A percentile compares a stretch with the other conserved stretches of the same genome.
Evolutionary conservation across 2,797 vertebrate species (phyloP).

Genomic region (Parotocinclus haroldoi): DNA sequence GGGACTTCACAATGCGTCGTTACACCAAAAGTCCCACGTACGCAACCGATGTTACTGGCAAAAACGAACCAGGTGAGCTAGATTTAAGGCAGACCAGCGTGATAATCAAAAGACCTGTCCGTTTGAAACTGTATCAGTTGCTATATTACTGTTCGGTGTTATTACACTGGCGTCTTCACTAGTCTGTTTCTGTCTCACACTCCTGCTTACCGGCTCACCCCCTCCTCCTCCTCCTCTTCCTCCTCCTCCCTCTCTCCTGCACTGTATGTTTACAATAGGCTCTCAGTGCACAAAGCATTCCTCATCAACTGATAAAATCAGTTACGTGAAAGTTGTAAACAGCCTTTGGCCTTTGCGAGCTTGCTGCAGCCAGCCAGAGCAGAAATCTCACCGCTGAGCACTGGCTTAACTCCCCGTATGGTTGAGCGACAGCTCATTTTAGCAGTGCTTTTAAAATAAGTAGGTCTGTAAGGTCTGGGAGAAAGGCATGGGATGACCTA

Average conservation of each 20-base stretch:
- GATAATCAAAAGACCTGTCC: too few species aligned
- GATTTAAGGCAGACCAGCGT: too few species aligned
- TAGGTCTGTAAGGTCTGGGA: too few species aligned
- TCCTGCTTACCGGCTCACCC: constrained; percentile 13
- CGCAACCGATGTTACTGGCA: too few species aligned
- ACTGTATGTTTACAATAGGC: constrained; percentile 29
- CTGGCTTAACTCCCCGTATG: neutral
- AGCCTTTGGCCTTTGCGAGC: constrained; percentile 26
- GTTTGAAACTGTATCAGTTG: too few species aligned
- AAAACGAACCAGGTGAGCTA: too few species aligned
- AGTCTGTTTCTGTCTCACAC: neutral
- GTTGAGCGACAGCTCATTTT: too few species aligned
- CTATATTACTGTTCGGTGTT: too few species aligned
- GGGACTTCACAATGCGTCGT: too few species aligned
- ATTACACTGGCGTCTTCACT: neutral
- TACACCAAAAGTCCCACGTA: too few species aligned
- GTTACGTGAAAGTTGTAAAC: constrained; percentile 45
- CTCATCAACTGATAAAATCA: constrained; percentile 45
- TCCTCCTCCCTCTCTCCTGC: neutral
- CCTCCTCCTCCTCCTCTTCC: neutral
- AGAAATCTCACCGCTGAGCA: constrained; percentile 10
- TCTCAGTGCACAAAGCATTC: constrained; percentile 24
- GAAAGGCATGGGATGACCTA: too few species aligned
- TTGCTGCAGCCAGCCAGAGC: constrained; percentile 24
- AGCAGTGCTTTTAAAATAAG: too few species aligned